Percentiles rank a stretch among this genome's conserved stretches.
phyloP scores from a whole-genome alignment of 2,113 vertebrate genomes.

The Clinocottus analis region DNA sequence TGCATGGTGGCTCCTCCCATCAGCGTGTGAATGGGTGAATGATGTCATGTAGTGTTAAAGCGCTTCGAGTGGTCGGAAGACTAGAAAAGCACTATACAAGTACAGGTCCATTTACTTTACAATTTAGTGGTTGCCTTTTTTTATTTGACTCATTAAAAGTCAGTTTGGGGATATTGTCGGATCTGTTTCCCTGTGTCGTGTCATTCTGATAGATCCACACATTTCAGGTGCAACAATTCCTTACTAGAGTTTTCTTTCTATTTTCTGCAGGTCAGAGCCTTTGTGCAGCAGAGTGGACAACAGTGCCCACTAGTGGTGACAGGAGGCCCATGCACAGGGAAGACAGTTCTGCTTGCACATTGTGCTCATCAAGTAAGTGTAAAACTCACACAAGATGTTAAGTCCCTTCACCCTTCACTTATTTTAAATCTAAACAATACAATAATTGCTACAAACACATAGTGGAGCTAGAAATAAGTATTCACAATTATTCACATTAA shows the following conservation, averaged over 20 bases:
- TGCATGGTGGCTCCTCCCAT: no score
- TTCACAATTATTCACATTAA: neutral
- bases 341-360: constrained; percentile 83
- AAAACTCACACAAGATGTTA: neutral
- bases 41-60: no score
- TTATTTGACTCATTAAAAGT: neutral
- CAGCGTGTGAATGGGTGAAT: no score
- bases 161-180: neutral
- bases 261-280: constrained; percentile 70
- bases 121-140: neutral
- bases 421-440: neutral
- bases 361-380: constrained; percentile 78
- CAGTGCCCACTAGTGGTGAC: constrained; percentile 77
- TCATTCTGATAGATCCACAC: neutral
- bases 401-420: neutral
- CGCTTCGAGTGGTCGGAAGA: no score
- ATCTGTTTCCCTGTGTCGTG: neutral
- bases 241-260: neutral
- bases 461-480: neutral
- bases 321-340: constrained; percentile 84
- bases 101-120: no score
- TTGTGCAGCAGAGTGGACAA: constrained; percentile 69
- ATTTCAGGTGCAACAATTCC: neutral
- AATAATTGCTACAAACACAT: no score
- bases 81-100: no score